These are phyloP conservation scores for Solea solea DNA, from an alignment of 2,113 vertebrate genomes.

Conservation along the genomic window DNA sequence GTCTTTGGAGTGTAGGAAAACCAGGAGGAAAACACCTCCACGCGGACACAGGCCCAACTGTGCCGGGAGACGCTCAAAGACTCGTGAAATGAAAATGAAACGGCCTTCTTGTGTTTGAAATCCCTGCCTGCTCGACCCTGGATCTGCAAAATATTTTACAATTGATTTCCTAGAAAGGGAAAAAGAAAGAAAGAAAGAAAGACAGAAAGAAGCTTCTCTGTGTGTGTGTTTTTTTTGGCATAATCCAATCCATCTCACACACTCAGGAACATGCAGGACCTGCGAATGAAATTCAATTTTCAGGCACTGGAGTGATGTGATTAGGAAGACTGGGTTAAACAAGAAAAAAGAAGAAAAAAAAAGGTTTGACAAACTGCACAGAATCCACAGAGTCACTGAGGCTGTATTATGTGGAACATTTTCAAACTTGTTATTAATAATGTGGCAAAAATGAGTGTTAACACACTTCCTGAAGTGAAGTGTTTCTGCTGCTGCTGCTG, in stretches of 20 bases:
- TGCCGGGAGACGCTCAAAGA: too few relatives aligned
- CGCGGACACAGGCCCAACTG: too few relatives aligned
- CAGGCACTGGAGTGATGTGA: constrained; percentile 51
- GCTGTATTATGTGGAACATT: not conserved
- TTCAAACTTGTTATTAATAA: constrained; percentile 5
- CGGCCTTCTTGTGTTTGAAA: not conserved
- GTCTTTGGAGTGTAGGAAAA: too few relatives aligned
- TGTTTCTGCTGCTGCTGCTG: too few relatives aligned
- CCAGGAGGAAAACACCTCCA: too few relatives aligned
- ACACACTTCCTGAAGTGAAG: not conserved
- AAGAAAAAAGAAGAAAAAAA: not conserved
- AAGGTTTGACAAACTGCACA: constrained; percentile 40
- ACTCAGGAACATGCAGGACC: constrained; percentile 29
- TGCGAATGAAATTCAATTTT: constrained; percentile 50
- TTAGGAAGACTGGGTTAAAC: constrained; percentile 19
- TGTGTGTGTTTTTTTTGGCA: constrained; percentile 9
- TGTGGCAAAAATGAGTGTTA: not conserved
- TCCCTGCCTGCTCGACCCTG: not conserved
- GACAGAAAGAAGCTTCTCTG: constrained; percentile 6
- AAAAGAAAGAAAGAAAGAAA: not conserved
- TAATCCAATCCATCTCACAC: constrained; percentile 42
- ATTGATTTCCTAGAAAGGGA: constrained; percentile 39
- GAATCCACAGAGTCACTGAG: constrained; percentile 7
- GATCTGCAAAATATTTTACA: constrained; percentile 40
- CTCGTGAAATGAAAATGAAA: too few relatives aligned